Conservation (phyloP, 2,797 vertebrate species). For the Oreonectes daqikongensis region DNA sequence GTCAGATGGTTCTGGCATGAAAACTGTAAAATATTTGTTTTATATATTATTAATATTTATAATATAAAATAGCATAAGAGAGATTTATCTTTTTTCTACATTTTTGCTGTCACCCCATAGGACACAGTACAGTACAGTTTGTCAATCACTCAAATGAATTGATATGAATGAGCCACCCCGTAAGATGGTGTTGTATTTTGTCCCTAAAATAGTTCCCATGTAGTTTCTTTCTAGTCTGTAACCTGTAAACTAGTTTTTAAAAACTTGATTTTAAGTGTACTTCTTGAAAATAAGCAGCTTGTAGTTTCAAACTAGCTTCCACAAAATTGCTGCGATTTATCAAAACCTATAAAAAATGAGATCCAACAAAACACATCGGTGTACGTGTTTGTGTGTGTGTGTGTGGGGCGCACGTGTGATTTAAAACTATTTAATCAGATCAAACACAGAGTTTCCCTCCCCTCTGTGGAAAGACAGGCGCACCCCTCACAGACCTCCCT, state of each 20-base stretch:
- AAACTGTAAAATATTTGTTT: too few relatives aligned
- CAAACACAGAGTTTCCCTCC: slow-evolving; percentile 25
- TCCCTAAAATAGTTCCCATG: not conserved
- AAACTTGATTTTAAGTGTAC: not conserved
- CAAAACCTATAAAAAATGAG: slow-evolving; percentile 20
- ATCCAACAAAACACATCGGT: slow-evolving; percentile 4
- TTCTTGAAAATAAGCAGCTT: not conserved
- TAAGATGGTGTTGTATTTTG: not conserved
- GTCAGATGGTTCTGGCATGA: too few relatives aligned
- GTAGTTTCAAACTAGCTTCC: not conserved
- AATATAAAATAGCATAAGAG: too few relatives aligned
- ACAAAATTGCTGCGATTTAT: slow-evolving; percentile 24
- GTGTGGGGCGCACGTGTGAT: too few relatives aligned
- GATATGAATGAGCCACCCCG: too few relatives aligned
- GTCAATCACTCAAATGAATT: too few relatives aligned
- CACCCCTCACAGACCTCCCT: slow-evolving; percentile 30
- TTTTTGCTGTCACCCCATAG: too few relatives aligned
- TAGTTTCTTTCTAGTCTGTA: not conserved
- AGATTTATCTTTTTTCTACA: too few relatives aligned
- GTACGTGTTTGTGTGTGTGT: slow-evolving; percentile 8
- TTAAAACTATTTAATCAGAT: slow-evolving; percentile 47
- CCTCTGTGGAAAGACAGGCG: slow-evolving; percentile 26
- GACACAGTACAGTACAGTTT: too few relatives aligned
- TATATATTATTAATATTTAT: too few relatives aligned
- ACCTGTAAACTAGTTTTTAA: too few relatives aligned